Percentiles rank a stretch among this genome's conserved stretches.
Conservation (phyloP, 92 coral and sea anemone genomes). For the Siderastrea siderea region DNA sequence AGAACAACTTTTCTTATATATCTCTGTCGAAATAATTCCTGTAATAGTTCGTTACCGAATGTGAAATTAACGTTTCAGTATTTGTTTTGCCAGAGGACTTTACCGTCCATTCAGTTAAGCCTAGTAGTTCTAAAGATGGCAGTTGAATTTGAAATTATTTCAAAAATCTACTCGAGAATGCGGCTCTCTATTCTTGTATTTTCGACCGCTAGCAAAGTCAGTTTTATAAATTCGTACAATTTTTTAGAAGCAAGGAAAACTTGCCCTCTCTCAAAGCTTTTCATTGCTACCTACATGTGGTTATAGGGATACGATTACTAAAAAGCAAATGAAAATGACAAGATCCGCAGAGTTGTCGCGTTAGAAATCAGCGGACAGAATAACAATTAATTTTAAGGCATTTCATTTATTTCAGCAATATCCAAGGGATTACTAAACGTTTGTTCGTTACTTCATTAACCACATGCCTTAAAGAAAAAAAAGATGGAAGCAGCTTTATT, state of each 20-base stretch:
- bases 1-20: neutral
- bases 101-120: neutral
- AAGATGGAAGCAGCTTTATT: neutral
- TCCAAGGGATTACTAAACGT: neutral
- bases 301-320: neutral
- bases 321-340: neutral
- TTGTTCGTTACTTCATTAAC: neutral
- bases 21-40: neutral
- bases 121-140: neutral
- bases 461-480: neutral
- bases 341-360: slow-evolving; percentile 6
- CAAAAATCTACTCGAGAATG: neutral
- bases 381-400: neutral
- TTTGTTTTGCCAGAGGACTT: slow-evolving; percentile 5
- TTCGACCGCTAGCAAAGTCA: neutral
- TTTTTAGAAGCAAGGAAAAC: neutral
- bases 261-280: neutral
- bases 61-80: slow-evolving; percentile 10
- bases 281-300: neutral
- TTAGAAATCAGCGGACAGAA: neutral
- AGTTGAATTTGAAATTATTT: neutral
- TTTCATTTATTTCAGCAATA: slow-evolving; percentile 23
- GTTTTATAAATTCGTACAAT: neutral
- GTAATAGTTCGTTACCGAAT: neutral
- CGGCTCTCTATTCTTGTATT: neutral